Evolutionary conservation across 2,888 invertebrate genomes (phyloP).

Genomic region (Xanthorhoe designata): DNA sequence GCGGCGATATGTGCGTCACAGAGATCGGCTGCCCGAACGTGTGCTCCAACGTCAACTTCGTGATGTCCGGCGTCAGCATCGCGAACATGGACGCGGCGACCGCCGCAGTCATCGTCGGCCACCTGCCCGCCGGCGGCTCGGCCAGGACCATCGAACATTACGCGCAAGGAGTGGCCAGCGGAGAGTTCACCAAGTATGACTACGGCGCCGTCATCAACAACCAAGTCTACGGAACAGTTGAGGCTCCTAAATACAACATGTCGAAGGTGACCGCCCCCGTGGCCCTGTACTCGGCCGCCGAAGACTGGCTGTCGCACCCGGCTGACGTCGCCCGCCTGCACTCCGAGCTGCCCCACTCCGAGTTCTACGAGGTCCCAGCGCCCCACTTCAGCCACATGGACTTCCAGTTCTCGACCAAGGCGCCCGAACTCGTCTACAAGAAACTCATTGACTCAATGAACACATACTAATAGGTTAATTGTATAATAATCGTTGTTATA

Average conservation of each 20-base stretch:
- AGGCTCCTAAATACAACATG: conserved; percentile 73
- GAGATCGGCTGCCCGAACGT: conserved; percentile 75
- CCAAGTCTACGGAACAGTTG: conserved; percentile 65
- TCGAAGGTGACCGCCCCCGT: conserved; percentile 72
- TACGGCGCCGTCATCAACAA: conserved; percentile 68
- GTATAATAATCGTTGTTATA: conserved; percentile 46
- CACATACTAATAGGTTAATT: conserved; percentile 46
- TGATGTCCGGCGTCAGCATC: conserved; percentile 86
- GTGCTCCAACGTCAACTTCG: conserved; percentile 87
- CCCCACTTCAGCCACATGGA: conserved; percentile 77
- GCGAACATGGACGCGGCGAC: conserved; percentile 82
- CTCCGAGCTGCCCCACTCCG: conserved; percentile 83
- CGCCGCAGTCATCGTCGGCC: conserved; percentile 82
- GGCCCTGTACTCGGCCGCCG: conserved; percentile 72
- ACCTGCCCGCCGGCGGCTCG: conserved; percentile 86
- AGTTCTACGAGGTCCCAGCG: conserved; percentile 84
- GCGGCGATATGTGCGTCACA: conserved; percentile 68
- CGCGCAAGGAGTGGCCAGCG: conserved; percentile 76
- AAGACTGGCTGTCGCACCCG: conserved; percentile 88
- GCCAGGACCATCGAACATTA: conserved; percentile 83
- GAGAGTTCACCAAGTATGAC: conserved; percentile 72
- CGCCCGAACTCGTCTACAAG: conserved; percentile 68
- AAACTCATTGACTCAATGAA: conserved; percentile 69
- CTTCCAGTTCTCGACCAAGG: conserved; percentile 75
- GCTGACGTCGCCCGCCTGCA: conserved; percentile 85